Evolutionary conservation across 2,888 invertebrate species (phyloP).

Genomic region (Rutpela maculata): DNA sequence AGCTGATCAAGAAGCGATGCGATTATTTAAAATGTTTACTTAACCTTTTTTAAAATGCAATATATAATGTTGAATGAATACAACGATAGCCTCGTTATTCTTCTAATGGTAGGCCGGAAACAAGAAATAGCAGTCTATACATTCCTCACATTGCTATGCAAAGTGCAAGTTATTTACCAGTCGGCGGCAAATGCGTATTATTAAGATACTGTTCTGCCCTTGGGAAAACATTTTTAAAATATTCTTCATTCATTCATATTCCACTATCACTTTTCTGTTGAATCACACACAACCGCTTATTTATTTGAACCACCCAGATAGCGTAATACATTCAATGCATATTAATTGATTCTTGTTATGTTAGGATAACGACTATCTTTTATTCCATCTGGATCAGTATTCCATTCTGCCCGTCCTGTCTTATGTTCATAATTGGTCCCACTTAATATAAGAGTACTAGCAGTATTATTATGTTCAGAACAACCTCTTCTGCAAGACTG

Average conservation of each 20-base stretch:
- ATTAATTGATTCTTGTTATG: conserved; percentile 8
- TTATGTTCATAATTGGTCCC: not conserved
- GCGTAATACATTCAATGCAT: conserved; percentile 24
- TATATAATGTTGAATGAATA: not conserved
- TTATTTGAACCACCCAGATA: conserved; percentile 38
- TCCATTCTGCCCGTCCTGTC: not conserved
- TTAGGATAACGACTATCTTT: conserved; percentile 5
- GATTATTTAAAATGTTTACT: not conserved
- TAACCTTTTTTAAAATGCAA: not conserved
- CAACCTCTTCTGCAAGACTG: no score
- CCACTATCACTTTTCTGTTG: conserved; percentile 41
- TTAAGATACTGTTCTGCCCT: conserved; percentile 43
- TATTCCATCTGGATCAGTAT: conserved; percentile 4
- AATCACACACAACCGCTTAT: conserved; percentile 29
- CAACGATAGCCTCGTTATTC: conserved; percentile 42
- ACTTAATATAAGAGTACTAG: not conserved
- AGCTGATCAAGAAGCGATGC: not conserved
- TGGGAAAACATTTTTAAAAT: conserved; percentile 34
- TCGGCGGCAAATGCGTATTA: conserved; percentile 50
- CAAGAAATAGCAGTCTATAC: conserved; percentile 52
- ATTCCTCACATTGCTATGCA: conserved; percentile 57
- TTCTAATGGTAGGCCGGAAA: conserved; percentile 56
- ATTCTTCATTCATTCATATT: conserved; percentile 38
- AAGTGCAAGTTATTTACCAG: conserved; percentile 53
- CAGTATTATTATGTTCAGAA: no score